phyloP scores from a whole-genome alignment of 2,888 invertebrate genomes.

The Oscheius myriophilus region DNA sequence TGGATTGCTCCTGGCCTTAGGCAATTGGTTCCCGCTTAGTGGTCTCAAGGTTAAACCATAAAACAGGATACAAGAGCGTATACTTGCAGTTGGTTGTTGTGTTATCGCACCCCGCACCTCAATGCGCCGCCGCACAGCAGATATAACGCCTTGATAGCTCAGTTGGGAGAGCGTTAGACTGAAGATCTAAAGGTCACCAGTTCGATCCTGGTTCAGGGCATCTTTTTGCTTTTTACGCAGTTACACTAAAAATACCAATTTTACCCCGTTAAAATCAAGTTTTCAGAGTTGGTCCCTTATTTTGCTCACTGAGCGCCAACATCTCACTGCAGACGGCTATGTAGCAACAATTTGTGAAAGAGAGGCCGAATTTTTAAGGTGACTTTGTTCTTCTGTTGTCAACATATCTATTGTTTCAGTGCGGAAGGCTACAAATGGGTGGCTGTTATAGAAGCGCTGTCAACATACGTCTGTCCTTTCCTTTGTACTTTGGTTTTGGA shows the following conservation, averaged over 20 bases:
- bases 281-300: constrained; percentile 49
- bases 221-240: neutral
- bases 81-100: too few relatives aligned
- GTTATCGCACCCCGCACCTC: too few relatives aligned
- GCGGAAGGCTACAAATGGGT: constrained; percentile 55
- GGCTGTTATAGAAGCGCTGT: constrained; percentile 55
- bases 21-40: too few relatives aligned
- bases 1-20: too few relatives aligned
- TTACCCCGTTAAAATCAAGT: too few relatives aligned
- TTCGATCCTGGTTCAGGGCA: constrained; percentile 63
- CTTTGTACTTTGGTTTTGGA: constrained; percentile 60
- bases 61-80: too few relatives aligned
- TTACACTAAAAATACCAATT: too few relatives aligned
- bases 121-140: too few relatives aligned
- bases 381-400: neutral
- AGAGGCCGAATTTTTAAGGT: constrained; percentile 45
- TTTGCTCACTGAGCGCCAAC: constrained; percentile 34
- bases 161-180: constrained; percentile 68
- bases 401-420: constrained; percentile 33
- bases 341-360: constrained; percentile 47
- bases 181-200: constrained; percentile 66
- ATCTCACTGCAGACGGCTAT: constrained; percentile 26
- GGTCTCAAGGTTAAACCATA: too few relatives aligned
- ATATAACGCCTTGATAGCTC: constrained; percentile 52
- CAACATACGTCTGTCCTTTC: constrained; percentile 62